Evolutionary conservation across 2,888 invertebrate species (phyloP).

Genomic region (Himalopsyche japonica): DNA sequence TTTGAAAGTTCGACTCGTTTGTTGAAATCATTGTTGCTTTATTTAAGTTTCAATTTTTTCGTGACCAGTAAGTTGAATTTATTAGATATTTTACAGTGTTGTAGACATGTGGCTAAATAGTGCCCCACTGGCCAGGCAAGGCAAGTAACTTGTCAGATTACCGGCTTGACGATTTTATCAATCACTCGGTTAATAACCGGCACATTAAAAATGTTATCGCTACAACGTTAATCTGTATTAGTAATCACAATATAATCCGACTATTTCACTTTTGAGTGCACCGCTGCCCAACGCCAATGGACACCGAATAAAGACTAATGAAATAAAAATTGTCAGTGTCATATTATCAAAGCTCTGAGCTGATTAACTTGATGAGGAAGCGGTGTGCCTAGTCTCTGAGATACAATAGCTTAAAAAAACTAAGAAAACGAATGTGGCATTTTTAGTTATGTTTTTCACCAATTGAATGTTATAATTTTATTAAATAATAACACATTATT

Average conservation of each 20-base stretch:
- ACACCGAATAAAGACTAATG: not conserved
- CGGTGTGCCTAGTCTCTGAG: not conserved
- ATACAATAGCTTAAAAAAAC: not conserved
- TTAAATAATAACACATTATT: no score
- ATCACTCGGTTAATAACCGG: not conserved
- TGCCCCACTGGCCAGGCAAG: not conserved
- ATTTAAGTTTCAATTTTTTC: no score
- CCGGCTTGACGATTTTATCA: slow-evolving; percentile 1
- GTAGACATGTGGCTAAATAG: not conserved
- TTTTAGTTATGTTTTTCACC: no score
- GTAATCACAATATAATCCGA: not conserved
- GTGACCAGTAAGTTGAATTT: no score
- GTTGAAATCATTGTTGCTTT: no score
- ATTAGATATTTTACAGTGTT: no score
- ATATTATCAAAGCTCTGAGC: not conserved
- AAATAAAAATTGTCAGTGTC: not conserved
- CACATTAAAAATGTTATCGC: not conserved
- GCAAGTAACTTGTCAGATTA: slow-evolving; percentile 6
- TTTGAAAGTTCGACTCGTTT: no score
- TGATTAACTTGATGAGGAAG: not conserved
- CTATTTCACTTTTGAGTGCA: not conserved
- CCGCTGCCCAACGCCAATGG: not conserved
- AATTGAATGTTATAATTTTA: no score
- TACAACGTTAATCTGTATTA: not conserved
- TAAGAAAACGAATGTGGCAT: no score